Conservation (phyloP, 2,888 invertebrate species). For the Neoaliturus tenellus region DNA sequence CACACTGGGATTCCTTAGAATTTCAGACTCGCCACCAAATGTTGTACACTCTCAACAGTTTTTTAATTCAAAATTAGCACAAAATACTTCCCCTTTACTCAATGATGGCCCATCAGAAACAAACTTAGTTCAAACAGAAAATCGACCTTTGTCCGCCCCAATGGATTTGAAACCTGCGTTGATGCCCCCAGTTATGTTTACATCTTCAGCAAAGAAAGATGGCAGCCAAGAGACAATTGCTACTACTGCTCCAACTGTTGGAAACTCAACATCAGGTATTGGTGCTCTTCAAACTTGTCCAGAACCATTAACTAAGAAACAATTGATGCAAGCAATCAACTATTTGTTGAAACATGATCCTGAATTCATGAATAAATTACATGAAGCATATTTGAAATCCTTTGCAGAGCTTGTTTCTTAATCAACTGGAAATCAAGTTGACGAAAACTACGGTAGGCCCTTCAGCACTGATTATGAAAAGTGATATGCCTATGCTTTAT, state of each 20-base stretch:
- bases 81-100: constrained; percentile 37
- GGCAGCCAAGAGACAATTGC: constrained; percentile 9
- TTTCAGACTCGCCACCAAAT: constrained; percentile 71
- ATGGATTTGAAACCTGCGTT: constrained; percentile 77
- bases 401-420: constrained; percentile 80
- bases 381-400: constrained; percentile 94
- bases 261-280: constrained; percentile 52
- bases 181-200: constrained; percentile 93
- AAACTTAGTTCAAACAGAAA: background rate
- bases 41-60: constrained; percentile 69
- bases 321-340: constrained; percentile 91
- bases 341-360: constrained; percentile 92
- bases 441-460: no score
- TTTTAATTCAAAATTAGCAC: constrained; percentile 73
- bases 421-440: constrained; percentile 8
- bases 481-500: no score
- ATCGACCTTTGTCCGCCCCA: constrained; percentile 65
- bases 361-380: constrained; percentile 91
- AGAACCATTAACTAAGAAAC: constrained; percentile 90
- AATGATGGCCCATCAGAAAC: constrained; percentile 34
- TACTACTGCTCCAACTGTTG: constrained; percentile 52
- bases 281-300: constrained; percentile 70
- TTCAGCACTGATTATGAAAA: no score
- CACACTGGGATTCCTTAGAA: constrained; percentile 75
- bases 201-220: constrained; percentile 73